Evolutionary conservation across 92 coral and sea anemone species (phyloP).

Genomic region (Porites cylindrica): DNA sequence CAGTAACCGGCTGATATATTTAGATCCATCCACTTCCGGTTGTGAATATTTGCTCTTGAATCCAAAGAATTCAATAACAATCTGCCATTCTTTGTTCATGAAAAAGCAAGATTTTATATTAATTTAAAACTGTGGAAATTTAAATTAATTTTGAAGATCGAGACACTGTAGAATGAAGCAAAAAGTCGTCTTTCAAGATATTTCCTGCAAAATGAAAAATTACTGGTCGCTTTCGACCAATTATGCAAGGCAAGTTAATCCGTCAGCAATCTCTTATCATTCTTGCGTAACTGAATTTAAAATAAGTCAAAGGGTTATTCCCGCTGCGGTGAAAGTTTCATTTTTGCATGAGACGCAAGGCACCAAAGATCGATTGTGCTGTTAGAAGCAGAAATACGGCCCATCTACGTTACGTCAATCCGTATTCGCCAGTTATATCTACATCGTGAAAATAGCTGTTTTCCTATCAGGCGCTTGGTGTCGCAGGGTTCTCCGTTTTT

Average conservation of each 20-base stretch:
- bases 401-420: not conserved
- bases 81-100: too few species aligned
- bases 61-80: too few species aligned
- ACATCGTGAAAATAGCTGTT: too few species aligned
- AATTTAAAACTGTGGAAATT: too few species aligned
- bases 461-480: too few species aligned
- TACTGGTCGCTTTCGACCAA: constrained; percentile 8
- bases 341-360: not conserved
- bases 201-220: not conserved
- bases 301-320: constrained; percentile 41
- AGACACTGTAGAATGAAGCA: too few species aligned
- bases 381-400: not conserved
- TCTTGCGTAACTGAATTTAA: constrained; percentile 21
- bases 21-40: constrained; percentile 2
- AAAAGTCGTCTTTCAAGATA: not conserved
- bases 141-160: too few species aligned
- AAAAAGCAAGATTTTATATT: too few species aligned
- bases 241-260: not conserved
- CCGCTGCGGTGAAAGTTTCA: not conserved
- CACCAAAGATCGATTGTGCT: not conserved
- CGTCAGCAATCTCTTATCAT: not conserved
- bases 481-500: too few species aligned
- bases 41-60: not conserved
- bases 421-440: not conserved
- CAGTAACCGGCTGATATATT: not conserved